Conservation (phyloP, 1,140 invertebrate species). For the Octopus sinensis region DNA sequence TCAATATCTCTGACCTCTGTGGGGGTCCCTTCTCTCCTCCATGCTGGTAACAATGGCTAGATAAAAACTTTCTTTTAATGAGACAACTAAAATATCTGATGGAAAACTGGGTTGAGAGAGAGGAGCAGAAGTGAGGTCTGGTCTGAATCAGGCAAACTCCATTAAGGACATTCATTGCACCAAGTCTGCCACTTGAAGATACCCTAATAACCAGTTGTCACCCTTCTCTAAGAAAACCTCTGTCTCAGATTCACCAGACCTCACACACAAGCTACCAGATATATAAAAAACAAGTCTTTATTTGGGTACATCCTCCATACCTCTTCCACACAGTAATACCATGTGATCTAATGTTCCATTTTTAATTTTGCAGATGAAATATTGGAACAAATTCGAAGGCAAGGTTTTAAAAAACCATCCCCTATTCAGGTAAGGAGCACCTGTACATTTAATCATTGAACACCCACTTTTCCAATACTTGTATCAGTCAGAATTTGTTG, state of each 20-base stretch:
- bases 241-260: background rate
- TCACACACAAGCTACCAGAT: background rate
- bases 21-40: too few species aligned
- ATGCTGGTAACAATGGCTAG: too few species aligned
- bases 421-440: slow-evolving; percentile 50
- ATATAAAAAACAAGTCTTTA: background rate
- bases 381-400: slow-evolving; percentile 48
- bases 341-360: slow-evolving; percentile 10
- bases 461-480: too few species aligned
- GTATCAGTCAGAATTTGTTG: too few species aligned
- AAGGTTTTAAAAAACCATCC: slow-evolving; percentile 50
- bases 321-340: background rate
- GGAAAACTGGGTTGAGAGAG: too few species aligned
- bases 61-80: too few species aligned
- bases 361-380: slow-evolving; percentile 51
- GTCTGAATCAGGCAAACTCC: too few species aligned
- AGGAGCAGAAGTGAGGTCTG: too few species aligned
- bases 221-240: background rate
- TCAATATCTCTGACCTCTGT: too few species aligned
- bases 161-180: too few species aligned
- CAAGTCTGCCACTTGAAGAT: background rate
- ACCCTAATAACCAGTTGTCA: background rate
- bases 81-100: too few species aligned
- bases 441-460: too few species aligned
- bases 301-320: background rate